These are phyloP conservation scores for Papilio polyxenes DNA, from an alignment of 1,140 invertebrate species.

Conservation along the genomic window DNA sequence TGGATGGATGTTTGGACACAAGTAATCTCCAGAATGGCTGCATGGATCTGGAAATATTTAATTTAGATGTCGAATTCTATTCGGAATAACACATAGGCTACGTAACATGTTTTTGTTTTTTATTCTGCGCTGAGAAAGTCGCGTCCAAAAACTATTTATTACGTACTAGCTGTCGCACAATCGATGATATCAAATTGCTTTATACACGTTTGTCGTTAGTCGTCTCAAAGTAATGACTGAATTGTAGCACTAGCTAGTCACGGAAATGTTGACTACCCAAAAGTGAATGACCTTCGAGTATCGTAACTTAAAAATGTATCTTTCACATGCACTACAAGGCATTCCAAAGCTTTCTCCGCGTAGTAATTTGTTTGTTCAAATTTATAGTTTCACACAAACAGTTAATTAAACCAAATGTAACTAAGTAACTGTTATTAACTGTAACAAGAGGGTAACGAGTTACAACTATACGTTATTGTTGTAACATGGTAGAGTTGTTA, in stretches of 20 bases:
- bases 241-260: neutral
- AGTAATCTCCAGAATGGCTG: too few relatives aligned
- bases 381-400: slow-evolving; percentile 5
- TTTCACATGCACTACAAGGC: neutral
- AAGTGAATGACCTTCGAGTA: neutral
- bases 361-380: neutral
- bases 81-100: too few relatives aligned
- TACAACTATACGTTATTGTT: slow-evolving; percentile 6
- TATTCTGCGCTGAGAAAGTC: too few relatives aligned
- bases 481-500: slow-evolving; percentile 2
- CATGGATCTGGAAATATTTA: too few relatives aligned
- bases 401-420: slow-evolving; percentile 3
- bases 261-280: neutral
- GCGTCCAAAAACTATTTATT: too few relatives aligned
- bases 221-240: too few relatives aligned
- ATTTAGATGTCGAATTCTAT: too few relatives aligned
- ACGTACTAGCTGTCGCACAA: too few relatives aligned
- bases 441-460: neutral
- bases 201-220: too few relatives aligned
- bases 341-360: neutral
- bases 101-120: too few relatives aligned
- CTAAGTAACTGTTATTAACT: slow-evolving; percentile 19
- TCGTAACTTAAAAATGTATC: neutral
- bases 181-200: too few relatives aligned
- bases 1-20: too few relatives aligned